phyloP scores from a whole-genome alignment of 2,888 invertebrate genomes.

The Latrodectus elegans region DNA sequence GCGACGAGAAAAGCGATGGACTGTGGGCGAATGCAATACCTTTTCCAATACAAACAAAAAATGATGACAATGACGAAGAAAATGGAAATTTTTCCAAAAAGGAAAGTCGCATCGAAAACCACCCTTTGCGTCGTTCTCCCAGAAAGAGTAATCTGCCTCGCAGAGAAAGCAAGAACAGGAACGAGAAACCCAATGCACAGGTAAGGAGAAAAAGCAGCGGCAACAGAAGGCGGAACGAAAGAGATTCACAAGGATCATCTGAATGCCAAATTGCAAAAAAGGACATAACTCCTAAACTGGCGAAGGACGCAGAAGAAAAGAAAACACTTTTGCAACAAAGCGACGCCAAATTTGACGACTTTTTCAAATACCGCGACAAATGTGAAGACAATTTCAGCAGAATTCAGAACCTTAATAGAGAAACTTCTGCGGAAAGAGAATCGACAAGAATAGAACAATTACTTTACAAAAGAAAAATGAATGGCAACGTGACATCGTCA shows the following conservation, averaged over 20 bases:
- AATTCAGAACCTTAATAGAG: conserved; percentile 38
- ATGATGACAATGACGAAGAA: conserved; percentile 18
- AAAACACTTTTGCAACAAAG: neutral
- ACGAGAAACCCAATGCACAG: conserved; percentile 4
- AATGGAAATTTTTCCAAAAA: conserved; percentile 30
- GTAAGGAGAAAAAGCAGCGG: conserved; percentile 30
- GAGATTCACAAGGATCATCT: neutral
- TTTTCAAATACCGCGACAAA: conserved; percentile 28
- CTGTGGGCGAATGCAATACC: conserved; percentile 52
- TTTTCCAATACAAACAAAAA: neutral
- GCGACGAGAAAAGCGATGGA: conserved; percentile 12
- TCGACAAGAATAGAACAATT: conserved; percentile 18
- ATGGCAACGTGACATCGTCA: conserved; percentile 16
- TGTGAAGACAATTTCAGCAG: conserved; percentile 53
- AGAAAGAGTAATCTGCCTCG: conserved; percentile 33
- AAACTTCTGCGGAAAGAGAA: conserved; percentile 32
- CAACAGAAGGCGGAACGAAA: neutral
- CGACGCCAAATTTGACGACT: conserved; percentile 29
- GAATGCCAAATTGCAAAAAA: neutral
- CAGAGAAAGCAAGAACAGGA: conserved; percentile 21
- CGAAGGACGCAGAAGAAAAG: neutral
- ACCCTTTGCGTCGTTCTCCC: conserved; percentile 28
- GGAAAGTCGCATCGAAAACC: neutral
- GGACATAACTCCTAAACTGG: neutral
- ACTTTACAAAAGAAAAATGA: conserved; percentile 35